Base-by-base conservation (phyloP, 2,113 vertebrate species). In the Odontophorus gujanensis region DNA sequence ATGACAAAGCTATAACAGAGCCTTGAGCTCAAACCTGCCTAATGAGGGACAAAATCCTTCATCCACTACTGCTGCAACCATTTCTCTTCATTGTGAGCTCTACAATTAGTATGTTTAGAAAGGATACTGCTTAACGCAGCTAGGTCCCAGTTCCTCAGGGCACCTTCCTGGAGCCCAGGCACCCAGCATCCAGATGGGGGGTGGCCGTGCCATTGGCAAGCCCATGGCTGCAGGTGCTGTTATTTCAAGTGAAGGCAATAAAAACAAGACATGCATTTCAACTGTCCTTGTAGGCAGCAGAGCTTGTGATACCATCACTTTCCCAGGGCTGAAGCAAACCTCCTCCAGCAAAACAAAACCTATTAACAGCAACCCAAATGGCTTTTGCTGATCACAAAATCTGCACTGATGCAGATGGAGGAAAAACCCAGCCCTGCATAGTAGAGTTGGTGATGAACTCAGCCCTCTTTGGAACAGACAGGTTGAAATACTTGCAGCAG, bases 21-120 rank as follows among this genome's bases (percentile, higher is more conserved):
- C 92, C 90, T 96, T 24, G 1, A 96, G 85, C 87, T 88, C 82
- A 79, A 93, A 91, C 73, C 80, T 92, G 67, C 87, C 69, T 95
- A 96, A 96, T 93, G 94, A 96, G 91, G 94, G 85, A 88, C 94
- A 95, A 96, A 94, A 95, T 89, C 93, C 85, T 92, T 94, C 84
- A 95, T 68, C 87, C 62, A 2, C 93, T 51, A 78, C 94, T 93
- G 93, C 92, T 93, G 92, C 80, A 86, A 92, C 78, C 66, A 80
- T 95, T 96, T 91, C 85, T 96, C 88, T 96, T 91, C 95, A 92
- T 74, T 89, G 81, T 86, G 10, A 38, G 61, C 72, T 80, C 76
- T 73, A 72, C 91, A 95, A 95, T 92, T 93, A 85, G 81, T 43
- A 18, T 73, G 40, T 96, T 92, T 96, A 55, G 89, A 91, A 67